Base-by-base conservation (phyloP, 2,888 invertebrate species). In the Osedax fenrisi region DNA sequence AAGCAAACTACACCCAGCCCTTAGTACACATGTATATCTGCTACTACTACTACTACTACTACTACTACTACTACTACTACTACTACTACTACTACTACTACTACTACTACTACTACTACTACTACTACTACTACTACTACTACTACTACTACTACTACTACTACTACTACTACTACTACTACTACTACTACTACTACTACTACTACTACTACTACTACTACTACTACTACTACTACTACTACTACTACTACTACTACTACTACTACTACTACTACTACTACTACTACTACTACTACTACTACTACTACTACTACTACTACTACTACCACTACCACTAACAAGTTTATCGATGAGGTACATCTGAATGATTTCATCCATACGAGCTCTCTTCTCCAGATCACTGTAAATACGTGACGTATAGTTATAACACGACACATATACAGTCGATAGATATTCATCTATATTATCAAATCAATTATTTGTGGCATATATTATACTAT, bases 11-110 rank as follows among this genome's bases (percentile, higher is more conserved):
- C n/a, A n/a, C n/a, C n/a, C n/a, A n/a, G n/a, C n/a, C n/a, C n/a
- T n/a, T n/a, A n/a, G n/a, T n/a, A n/a, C n/a, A n/a, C n/a, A n/a
- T n/a, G n/a, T n/a, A n/a, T n/a, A n/a, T n/a, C n/a, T n/a, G n/a
- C n/a, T n/a, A n/a, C n/a, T n/a, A n/a, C n/a, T n/a, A n/a, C 61
- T 61, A 61, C 61, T 61, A 61, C 61, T 61, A 61, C 61, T 61
- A 61, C 61, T 61, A 61, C 61, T 61, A 61, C 61, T 10, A 61
- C 61, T 61, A 61, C 61, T 61, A 61, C 61, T 61, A 61, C 61
- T 61, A 61, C 61, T 61, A 61, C 61, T 61, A 61, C 61, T 61
- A 61, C 61, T 61, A 61, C 61, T 61, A 61, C 61, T 61, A 61
- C 61, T 10, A 61, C 61, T 61, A 61, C 61, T 61, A 61, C 61